Evolutionary conservation across 1,140 invertebrate genomes (phyloP), one percentile per base, ranked within the genome.

Genomic region (Drosophila busckii): DNA sequence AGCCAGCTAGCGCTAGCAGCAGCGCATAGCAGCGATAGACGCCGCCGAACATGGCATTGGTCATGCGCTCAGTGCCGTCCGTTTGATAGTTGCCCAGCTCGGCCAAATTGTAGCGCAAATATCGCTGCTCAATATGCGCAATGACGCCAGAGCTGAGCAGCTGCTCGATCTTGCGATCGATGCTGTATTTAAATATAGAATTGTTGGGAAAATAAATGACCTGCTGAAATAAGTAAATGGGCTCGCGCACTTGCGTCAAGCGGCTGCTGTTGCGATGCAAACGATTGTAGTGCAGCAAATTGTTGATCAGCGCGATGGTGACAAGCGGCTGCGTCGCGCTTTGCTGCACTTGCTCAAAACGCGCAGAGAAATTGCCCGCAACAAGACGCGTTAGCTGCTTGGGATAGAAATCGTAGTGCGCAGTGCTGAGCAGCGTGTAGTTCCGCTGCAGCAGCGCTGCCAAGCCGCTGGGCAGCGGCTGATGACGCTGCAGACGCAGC

Each of bases 131-230:
- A 6, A 76, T 66, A 19, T 76, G 71, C 1, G 31, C 22, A 2
- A 76, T 16, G 3, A 80, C 64, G 0, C 73, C 73, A 4, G 73
- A 53, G 16, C 67, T 58, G 5, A 56, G 25, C 29, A 80, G 25
- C 28, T 80, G 73, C 1, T 60, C 50, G 17, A 80, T 71, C 32
- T 78, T 80, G n/a, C 67, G 41, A 45, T 80, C 59, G 9, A 80
- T 28, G 16, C 49, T 53, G 9, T 52, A 67, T n/a, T 56, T 56
- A 5, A 71, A 52, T n/a, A 71, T 20, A 8, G 63, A 64, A 1
- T 49, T 17, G 2, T 49, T 31, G 0, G 35, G 54, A 17, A 71
- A 78, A 12, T 80, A 80, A 2, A 80, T 45, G 15, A 78, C 73
- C 54, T 71, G 19, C 42, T 80, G 73, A 23, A 71, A 78, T 4